Evolutionary conservation across 2,888 invertebrate genomes (phyloP).

Genomic region (Dimorphilus gyrociliatus): DNA sequence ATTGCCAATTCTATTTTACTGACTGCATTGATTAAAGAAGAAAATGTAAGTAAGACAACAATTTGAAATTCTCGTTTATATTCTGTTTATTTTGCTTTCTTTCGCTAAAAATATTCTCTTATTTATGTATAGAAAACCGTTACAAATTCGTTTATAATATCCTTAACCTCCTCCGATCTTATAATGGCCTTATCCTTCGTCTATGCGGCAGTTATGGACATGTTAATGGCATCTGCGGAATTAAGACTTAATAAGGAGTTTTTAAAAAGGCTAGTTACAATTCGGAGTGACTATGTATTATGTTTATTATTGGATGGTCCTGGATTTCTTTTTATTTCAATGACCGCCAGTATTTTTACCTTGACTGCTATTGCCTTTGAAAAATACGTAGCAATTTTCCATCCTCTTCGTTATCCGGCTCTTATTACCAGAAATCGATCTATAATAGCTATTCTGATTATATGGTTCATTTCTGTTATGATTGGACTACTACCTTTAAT

Average conservation of each 20-base stretch:
- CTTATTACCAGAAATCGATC: neutral
- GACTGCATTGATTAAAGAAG: too few species aligned
- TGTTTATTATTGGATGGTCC: constrained; percentile 4
- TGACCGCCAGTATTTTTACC: neutral
- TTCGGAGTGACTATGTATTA: neutral
- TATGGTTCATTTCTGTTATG: constrained; percentile 2
- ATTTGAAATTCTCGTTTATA: too few species aligned
- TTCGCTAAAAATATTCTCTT: too few species aligned
- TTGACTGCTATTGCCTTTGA: neutral
- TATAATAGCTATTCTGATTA: too few species aligned
- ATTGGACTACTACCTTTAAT: constrained; percentile 3
- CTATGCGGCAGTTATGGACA: constrained; percentile 2
- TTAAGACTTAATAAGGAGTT: neutral
- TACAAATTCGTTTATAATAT: constrained; percentile 2
- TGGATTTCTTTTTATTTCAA: constrained; percentile 1
- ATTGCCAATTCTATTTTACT: too few species aligned
- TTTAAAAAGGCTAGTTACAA: neutral
- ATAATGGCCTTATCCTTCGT: constrained; percentile 1
- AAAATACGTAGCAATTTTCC: constrained; percentile 1
- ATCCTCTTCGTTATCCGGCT: neutral
- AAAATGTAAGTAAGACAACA: too few species aligned
- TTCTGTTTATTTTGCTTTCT: too few species aligned
- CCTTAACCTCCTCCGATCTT: constrained; percentile 2
- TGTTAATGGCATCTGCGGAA: neutral
- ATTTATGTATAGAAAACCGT: too few species aligned